phyloP scores from a whole-genome alignment of 1,140 invertebrate species.

The Drosophila auraria region DNA sequence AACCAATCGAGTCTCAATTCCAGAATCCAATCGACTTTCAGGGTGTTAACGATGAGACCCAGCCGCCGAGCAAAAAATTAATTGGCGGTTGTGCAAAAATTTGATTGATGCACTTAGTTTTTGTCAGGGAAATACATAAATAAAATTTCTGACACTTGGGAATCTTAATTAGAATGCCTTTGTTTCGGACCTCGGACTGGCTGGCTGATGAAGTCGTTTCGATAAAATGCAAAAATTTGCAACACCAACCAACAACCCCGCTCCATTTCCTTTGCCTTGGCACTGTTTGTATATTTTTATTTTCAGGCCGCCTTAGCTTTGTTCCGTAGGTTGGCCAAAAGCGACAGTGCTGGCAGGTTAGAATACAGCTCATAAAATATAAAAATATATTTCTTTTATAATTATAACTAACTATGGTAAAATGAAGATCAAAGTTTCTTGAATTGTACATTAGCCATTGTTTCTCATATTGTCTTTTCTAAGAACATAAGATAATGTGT shows the following conservation, averaged over 20 bases:
- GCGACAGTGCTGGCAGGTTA: background rate
- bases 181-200: constrained; percentile 41
- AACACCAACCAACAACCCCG: background rate
- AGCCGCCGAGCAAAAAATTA: constrained; percentile 33
- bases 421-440: too few species aligned
- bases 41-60: constrained; percentile 61
- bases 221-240: constrained; percentile 53
- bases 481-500: too few species aligned
- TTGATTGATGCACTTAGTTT: constrained; percentile 67
- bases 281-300: background rate
- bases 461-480: too few species aligned
- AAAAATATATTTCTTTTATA: too few species aligned
- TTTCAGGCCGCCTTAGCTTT: background rate
- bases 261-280: constrained; percentile 1
- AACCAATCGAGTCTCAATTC: constrained; percentile 37
- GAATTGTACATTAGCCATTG: too few species aligned
- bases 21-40: constrained; percentile 50
- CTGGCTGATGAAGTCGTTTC: constrained; percentile 52
- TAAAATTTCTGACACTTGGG: constrained; percentile 56
- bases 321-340: background rate
- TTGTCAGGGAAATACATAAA: constrained; percentile 60
- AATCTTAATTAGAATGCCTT: constrained; percentile 77
- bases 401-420: too few species aligned
- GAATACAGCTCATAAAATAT: too few species aligned
- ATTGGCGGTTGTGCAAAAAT: constrained; percentile 64